Conservation (phyloP, 2,797 vertebrate genomes). For the Falco cherrug region DNA sequence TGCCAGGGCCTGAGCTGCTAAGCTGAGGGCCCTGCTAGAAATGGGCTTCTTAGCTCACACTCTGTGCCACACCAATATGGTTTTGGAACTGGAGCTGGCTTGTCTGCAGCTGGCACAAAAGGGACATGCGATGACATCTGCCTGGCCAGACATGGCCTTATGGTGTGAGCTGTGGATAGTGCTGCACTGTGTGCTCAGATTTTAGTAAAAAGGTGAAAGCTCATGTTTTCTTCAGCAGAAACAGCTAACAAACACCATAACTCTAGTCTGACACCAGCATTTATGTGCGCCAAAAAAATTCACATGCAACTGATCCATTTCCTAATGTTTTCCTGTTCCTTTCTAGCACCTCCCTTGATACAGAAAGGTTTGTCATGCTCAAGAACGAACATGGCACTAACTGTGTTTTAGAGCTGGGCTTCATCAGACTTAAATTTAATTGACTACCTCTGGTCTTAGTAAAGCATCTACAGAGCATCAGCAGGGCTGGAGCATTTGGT, state of each 20-base stretch:
- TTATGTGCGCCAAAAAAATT: neutral
- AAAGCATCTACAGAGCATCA: neutral
- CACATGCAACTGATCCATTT: neutral
- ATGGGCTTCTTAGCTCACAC: neutral
- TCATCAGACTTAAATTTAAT: neutral
- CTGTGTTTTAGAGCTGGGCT: neutral
- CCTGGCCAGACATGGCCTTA: neutral
- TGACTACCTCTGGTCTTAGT: neutral
- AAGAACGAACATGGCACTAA: neutral
- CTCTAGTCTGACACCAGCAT: neutral
- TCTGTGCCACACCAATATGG: neutral
- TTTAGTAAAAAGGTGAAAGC: neutral
- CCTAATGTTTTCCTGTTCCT: neutral
- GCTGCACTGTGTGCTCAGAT: rapidly evolving
- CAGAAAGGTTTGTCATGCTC: neutral
- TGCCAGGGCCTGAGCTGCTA: neutral
- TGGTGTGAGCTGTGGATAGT: neutral
- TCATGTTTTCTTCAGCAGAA: neutral
- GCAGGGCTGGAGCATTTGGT: neutral
- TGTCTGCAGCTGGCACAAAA: neutral
- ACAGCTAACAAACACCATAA: neutral
- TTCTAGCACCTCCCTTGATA: neutral
- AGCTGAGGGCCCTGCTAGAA: neutral
- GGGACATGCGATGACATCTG: rapidly evolving
- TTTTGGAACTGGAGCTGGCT: neutral